Conservation (phyloP, 2,113 vertebrate species). For the Lophura nycthemera region DNA sequence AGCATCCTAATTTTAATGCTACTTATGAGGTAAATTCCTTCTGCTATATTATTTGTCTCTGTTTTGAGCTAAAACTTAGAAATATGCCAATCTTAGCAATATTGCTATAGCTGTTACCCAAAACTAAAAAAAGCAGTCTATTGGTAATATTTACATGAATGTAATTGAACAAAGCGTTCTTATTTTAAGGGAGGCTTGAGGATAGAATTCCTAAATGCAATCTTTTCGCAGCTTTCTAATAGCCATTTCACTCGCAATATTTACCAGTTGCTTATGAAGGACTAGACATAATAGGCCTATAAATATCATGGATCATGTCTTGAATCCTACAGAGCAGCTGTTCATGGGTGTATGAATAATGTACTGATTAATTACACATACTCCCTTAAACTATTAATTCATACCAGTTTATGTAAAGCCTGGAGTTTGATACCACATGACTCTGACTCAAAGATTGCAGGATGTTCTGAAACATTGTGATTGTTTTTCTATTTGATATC, state of each 20-base stretch:
- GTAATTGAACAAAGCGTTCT: background rate
- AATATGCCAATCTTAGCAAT: background rate
- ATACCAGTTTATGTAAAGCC: background rate
- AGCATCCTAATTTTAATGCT: background rate
- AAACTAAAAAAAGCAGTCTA: background rate
- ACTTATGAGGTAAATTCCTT: background rate
- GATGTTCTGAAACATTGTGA: background rate
- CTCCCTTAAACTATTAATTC: slow-evolving; percentile 22
- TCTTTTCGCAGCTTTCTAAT: background rate
- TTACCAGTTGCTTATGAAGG: slow-evolving; percentile 31
- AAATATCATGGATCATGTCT: slow-evolving; percentile 57
- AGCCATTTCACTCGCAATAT: slow-evolving; percentile 3
- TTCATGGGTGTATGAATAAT: slow-evolving; percentile 47
- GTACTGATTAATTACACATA: slow-evolving; percentile 37
- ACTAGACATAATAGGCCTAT: slow-evolving; percentile 46
- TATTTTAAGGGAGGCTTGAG: background rate
- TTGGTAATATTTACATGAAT: background rate
- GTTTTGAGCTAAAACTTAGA: background rate
- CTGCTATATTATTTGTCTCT: background rate
- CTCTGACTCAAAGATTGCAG: slow-evolving; percentile 10
- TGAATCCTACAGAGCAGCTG: slow-evolving; percentile 62
- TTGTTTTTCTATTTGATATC: background rate
- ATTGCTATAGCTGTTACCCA: background rate
- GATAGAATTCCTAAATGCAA: background rate
- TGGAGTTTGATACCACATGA: background rate